Base-by-base conservation (phyloP, 2,888 invertebrate species). In the Aphodius sticticus region DNA sequence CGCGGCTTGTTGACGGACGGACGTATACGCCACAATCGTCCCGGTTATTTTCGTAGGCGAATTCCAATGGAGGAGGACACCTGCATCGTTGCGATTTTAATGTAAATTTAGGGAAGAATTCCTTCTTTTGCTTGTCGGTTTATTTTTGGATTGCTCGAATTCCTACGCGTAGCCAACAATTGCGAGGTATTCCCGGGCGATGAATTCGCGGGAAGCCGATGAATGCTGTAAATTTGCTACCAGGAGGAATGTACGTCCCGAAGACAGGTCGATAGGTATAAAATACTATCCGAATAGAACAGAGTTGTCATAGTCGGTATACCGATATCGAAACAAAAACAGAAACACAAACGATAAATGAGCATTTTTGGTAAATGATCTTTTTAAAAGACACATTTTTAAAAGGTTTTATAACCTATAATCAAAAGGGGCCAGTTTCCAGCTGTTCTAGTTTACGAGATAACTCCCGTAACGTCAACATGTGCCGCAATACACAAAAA, bases 21-120 rank as follows among this genome's bases (percentile, higher is more conserved):
- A 36, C 70, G 74, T 71, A 74, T 12, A 36, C 37, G 26, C 26
- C 26, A 26, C 37, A 74, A 36, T 35, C 37, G 74, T 35, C 36
- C 74, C 36, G 4, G 74, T 74, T 74, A 74, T 74, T 74, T 74
- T 74, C n/a, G 74, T 74, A n/a, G 35, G 74, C 26, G 26, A 26
- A 26, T 26, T 74, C 74, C 35, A 16, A 71, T 71, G 71, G 16
- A 74, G 35, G 74, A 35, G 15, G 74, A 35, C 74, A 37, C 74
- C 35, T 35, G 74, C 37, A 37, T 36, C 35, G 71, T n/a, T n/a
- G 74, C 37, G 74, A 74, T 74, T 74, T 74, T 74, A 35, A 74
- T 74, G 74, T 35, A 36, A 74, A 74, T 74, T 74, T 72, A 9
- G 53, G 53, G 53, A 53, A 53, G 53, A 53, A 53, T 53, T 53